A percentile compares a stretch with the other conserved stretches of the same genome.
Conservation (phyloP, 2,113 vertebrate species). For the Mormyrus iriodes region DNA sequence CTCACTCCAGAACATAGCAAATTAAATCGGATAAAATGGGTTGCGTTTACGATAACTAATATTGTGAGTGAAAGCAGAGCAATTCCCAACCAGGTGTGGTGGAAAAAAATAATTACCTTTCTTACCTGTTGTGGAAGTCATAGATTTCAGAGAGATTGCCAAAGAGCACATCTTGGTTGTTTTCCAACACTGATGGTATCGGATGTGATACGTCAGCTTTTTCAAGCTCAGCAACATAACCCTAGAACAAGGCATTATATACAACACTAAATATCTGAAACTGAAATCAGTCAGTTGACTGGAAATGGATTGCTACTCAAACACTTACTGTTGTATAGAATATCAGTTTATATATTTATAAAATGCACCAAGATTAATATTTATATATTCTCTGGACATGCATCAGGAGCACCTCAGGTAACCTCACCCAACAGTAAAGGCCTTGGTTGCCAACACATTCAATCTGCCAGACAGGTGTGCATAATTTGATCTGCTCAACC, state of each 20-base stretch:
- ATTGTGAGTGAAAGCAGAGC: background rate
- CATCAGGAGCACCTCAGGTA: background rate
- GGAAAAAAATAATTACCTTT: background rate
- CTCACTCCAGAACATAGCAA: background rate
- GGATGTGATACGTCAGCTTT: constrained; percentile 78
- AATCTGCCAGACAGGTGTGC: background rate
- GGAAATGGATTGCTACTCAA: background rate
- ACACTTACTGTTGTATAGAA: background rate
- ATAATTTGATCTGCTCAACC: background rate
- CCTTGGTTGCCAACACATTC: background rate
- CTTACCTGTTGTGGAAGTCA: constrained; percentile 83
- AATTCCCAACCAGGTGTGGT: background rate
- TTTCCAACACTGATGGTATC: constrained; percentile 75
- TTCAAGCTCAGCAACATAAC: constrained; percentile 82
- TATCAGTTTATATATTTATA: background rate
- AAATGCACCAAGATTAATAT: background rate
- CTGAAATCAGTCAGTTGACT: background rate
- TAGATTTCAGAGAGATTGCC: constrained; percentile 89
- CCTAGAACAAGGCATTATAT: constrained; percentile 54
- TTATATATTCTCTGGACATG: background rate
- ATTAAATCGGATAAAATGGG: background rate
- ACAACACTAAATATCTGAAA: background rate
- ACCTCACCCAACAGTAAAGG: background rate
- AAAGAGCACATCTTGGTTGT: constrained; percentile 85
- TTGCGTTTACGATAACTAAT: background rate